Evolutionary conservation across 2,113 vertebrate species (phyloP).

Genomic region (Alces alces): DNA sequence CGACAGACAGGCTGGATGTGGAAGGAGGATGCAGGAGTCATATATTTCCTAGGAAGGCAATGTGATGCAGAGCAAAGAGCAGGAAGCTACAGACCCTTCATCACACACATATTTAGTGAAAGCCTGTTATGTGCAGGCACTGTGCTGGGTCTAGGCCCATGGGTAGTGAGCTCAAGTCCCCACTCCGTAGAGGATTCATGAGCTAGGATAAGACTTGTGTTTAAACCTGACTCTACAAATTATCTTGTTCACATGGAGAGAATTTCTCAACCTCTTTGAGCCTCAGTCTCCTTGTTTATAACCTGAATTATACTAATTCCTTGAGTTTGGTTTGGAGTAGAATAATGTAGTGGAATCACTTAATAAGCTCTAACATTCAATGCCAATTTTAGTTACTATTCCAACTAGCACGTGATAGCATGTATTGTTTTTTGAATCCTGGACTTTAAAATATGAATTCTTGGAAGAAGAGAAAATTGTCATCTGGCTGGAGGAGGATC

Average conservation of each 20-base stretch:
- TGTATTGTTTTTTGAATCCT: not conserved
- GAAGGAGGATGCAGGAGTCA: not conserved
- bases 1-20: not conserved
- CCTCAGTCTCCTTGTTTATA: not conserved
- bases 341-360: not conserved
- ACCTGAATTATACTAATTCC: not conserved
- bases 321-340: not conserved
- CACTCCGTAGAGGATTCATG: accelerated
- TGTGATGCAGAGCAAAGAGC: not conserved
- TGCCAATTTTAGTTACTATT: not conserved
- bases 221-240: not conserved
- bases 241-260: not conserved
- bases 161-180: not conserved
- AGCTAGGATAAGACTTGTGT: not conserved
- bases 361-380: not conserved
- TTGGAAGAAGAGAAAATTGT: not conserved
- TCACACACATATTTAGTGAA: not conserved
- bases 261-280: not conserved
- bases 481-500: not conserved
- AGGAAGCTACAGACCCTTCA: not conserved
- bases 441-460: not conserved
- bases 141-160: not conserved
- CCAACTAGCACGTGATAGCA: not conserved
- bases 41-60: not conserved
- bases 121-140: not conserved